Base-by-base conservation (phyloP, 2,797 vertebrate genomes). In the Schizopygopsis pylzovi region DNA sequence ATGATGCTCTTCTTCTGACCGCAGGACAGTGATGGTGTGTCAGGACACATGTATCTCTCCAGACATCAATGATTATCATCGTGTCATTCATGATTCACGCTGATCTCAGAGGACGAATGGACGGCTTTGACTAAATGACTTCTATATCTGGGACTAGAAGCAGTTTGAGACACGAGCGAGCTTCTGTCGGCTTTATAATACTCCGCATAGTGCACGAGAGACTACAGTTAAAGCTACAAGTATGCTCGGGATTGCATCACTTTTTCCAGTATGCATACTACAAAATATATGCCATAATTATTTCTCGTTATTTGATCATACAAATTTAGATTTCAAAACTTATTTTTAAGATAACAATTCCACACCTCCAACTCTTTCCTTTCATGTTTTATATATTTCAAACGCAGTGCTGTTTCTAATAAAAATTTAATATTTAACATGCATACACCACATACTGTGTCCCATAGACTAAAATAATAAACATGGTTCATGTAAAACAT, bases 11-110 rank as follows among this genome's bases (percentile, higher is more conserved):
- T 5, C 39, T 79, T 43, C 82, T 59, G 63, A 37, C 2, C 71
- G 43, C 54, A 79, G 45, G 70, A 80, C 87, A 77, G 65, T 87
- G 85, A 87, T 81, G 87, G 76, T 65, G 67, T 80, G 87, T 86
- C 79, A 68, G 85, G 88, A 88, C 86, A 85, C 71, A 80, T 88
- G 84, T 89, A 84, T 54, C 77, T 88, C 82, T 85, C 79, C 83
- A 87, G 81, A 81, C 83, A 83, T 81, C 78, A 71, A 84, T 83
- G 67, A 85, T 75, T 70, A 73, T 56, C 54, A 67, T 83, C 63
- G 68, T 82, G 79, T 76, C 47, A 59, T 77, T 83, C 54, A 72
- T 85, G 70, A 72, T 76, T 89, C 85, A 85, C 71, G 2, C 37
- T 18, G 71, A 76, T 37, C 56, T 65, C 82, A 78, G 83, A 84